Conservation (phyloP, 1,140 invertebrate genomes). For the Zaprionus nigranus region DNA sequence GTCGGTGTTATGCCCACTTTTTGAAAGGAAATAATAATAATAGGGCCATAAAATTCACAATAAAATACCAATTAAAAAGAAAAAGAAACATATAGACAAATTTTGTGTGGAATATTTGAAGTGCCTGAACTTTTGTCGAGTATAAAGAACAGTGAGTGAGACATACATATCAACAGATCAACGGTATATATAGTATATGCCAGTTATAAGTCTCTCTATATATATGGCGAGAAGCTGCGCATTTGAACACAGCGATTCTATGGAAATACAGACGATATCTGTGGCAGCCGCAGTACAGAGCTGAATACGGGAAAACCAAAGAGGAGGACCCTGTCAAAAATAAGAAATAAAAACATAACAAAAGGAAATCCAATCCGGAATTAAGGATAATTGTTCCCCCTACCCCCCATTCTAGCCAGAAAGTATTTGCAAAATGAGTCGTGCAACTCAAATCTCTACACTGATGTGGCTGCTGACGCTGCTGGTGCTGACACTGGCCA, state of each 20-base stretch:
- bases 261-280: constrained; percentile 48
- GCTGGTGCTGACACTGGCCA: constrained; percentile 42
- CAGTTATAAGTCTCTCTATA: constrained; percentile 28
- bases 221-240: constrained; percentile 71
- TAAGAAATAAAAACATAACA: neutral
- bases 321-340: neutral
- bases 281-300: constrained; percentile 56
- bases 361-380: neutral
- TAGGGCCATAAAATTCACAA: neutral
- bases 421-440: constrained; percentile 50
- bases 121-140: constrained; percentile 53
- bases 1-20: neutral
- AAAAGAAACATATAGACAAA: neutral
- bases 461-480: constrained; percentile 43
- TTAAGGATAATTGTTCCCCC: neutral
- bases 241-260: constrained; percentile 59
- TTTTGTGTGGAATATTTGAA: constrained; percentile 27
- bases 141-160: constrained; percentile 48
- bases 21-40: neutral
- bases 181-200: constrained; percentile 57
- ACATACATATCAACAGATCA: constrained; percentile 46
- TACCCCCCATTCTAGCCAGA: neutral
- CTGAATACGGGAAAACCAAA: constrained; percentile 40
- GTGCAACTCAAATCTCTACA: constrained; percentile 14
- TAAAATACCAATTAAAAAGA: neutral